Conservation (phyloP, 2,888 invertebrate species). For the Leptinotarsa haldemani region DNA sequence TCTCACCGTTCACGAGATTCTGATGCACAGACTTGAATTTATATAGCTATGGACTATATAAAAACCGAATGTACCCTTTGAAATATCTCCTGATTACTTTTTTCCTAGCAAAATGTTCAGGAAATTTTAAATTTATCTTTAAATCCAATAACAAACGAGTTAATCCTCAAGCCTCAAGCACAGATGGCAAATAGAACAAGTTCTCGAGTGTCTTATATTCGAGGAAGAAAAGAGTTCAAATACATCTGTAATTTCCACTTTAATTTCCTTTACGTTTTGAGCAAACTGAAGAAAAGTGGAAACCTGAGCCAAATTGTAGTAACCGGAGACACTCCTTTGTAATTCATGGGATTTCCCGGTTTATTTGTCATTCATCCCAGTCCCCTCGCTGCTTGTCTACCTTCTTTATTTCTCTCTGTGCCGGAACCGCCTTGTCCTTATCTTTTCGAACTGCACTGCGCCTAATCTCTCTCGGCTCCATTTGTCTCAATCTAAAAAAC, state of each 20-base stretch:
- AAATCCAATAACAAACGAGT: slow-evolving; percentile 6
- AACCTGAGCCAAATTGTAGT: slow-evolving; percentile 61
- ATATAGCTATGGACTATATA: too few species aligned
- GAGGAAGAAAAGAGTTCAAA: slow-evolving; percentile 43
- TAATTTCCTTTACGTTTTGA: slow-evolving; percentile 59
- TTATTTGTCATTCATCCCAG: slow-evolving; percentile 67
- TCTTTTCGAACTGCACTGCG: slow-evolving; percentile 51
- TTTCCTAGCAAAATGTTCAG: not conserved
- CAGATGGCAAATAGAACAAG: slow-evolving; percentile 28
- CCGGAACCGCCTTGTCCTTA: not conserved
- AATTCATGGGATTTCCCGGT: slow-evolving; percentile 66
- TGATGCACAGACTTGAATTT: too few species aligned
- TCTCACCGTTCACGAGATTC: too few species aligned
- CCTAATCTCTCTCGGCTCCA: slow-evolving; percentile 65
- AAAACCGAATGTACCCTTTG: too few species aligned
- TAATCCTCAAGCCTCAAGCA: not conserved
- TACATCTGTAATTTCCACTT: slow-evolving; percentile 62
- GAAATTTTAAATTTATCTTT: slow-evolving; percentile 8
- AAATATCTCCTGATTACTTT: too few species aligned
- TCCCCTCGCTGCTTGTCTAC: slow-evolving; percentile 59
- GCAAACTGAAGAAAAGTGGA: slow-evolving; percentile 56
- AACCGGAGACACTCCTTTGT: slow-evolving; percentile 66
- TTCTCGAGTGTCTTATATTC: slow-evolving; percentile 40
- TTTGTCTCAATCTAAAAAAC: slow-evolving; percentile 66
- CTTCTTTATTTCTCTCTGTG: slow-evolving; percentile 44